Evolutionary conservation across 2,797 vertebrate genomes (phyloP), one percentile per base, ranked within the genome.

Genomic region (Pygocentrus nattereri): DNA sequence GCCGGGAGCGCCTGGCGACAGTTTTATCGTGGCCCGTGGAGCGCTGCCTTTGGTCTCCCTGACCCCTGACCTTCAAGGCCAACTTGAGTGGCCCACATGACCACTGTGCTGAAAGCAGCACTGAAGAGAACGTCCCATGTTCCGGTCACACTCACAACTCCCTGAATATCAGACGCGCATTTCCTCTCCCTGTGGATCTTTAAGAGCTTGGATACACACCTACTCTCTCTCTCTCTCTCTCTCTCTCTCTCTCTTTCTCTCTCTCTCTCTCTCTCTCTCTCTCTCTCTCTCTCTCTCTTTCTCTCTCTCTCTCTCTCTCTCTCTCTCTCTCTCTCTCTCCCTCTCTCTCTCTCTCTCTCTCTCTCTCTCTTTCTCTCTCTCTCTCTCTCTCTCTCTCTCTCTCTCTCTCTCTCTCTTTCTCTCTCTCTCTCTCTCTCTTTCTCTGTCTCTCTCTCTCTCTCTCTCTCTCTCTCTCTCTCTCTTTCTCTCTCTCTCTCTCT

Each of bases 11-110:
- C 21, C 82, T 71, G 61, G 62, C 7, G 25, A 30, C 44, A 52
- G 54, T 75, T 64, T 75, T 75, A 79, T 69, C 25, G 19, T 34
- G 30, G 59, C 69, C 49, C 62, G 2, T 16, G 15, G n/a, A 58
- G 64, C 21, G n/a, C 65, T 70, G 78, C 76, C 61, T 71, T 76
- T 62, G 56, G 65, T 79, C 73, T 72, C 21, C 34, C 27, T 69
- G 72, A 68, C 54, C 47, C 47, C 41, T 83, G 72, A 79, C 77
- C 76, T 78, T 31, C 30, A 44, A 49, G 76, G 65, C 50, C 70
- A 70, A 47, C 34, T 31, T 56, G 56, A 79, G 31, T 75, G 64
- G 56, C 56, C 72, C 65, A 75, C 23, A 34, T 69, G 67, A 44
- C 58, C 72, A 54, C 34, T 11, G 56, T 23, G 49, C 19, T 61